Percentiles rank a stretch among this genome's conserved stretches.
Conservation (phyloP, 1,140 invertebrate species). For the Alviniconcha marisindica region DNA sequence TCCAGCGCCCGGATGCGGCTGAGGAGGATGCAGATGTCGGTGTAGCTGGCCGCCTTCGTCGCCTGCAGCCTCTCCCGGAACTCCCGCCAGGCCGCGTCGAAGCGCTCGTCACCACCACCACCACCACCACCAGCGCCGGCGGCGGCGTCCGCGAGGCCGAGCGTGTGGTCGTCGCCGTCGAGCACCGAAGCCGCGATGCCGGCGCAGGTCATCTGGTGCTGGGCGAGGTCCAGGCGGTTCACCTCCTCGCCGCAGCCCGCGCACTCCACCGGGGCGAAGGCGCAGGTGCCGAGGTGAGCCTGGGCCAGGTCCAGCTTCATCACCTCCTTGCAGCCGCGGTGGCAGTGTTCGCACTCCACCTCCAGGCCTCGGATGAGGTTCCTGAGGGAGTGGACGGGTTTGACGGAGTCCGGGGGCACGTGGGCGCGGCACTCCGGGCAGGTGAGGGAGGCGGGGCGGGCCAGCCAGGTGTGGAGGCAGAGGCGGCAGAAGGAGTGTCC, state of each 20-base stretch:
- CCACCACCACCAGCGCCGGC: slow-evolving; percentile 50
- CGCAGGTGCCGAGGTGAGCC: slow-evolving; percentile 61
- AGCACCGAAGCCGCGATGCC: slow-evolving; percentile 57
- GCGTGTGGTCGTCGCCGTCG: slow-evolving; percentile 36
- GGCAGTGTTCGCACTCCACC: slow-evolving; percentile 58
- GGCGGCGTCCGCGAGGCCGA: slow-evolving; percentile 36
- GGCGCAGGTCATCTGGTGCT: slow-evolving; percentile 68
- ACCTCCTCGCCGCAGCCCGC: slow-evolving; percentile 63
- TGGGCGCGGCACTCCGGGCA: slow-evolving; percentile 70
- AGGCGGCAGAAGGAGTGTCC: slow-evolving; percentile 69
- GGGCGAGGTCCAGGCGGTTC: slow-evolving; percentile 59
- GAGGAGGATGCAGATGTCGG: slow-evolving; percentile 15
- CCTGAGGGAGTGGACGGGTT: slow-evolving; percentile 65
- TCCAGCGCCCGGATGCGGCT: slow-evolving; percentile 45
- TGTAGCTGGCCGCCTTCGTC: neutral
- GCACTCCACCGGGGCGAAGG: slow-evolving; percentile 62
- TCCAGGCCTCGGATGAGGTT: slow-evolving; percentile 70
- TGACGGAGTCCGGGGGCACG: slow-evolving; percentile 52
- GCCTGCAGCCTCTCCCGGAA: neutral
- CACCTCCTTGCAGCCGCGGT: slow-evolving; percentile 64
- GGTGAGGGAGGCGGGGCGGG: slow-evolving; percentile 54
- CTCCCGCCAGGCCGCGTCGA: slow-evolving; percentile 25
- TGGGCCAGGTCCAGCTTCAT: slow-evolving; percentile 62
- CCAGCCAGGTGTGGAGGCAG: slow-evolving; percentile 69
- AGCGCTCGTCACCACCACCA: slow-evolving; percentile 17